A percentile compares a stretch with the other conserved stretches of the same genome.
phyloP scores from a whole-genome alignment of 2,888 invertebrate genomes.

The Rhagium mordax region DNA sequence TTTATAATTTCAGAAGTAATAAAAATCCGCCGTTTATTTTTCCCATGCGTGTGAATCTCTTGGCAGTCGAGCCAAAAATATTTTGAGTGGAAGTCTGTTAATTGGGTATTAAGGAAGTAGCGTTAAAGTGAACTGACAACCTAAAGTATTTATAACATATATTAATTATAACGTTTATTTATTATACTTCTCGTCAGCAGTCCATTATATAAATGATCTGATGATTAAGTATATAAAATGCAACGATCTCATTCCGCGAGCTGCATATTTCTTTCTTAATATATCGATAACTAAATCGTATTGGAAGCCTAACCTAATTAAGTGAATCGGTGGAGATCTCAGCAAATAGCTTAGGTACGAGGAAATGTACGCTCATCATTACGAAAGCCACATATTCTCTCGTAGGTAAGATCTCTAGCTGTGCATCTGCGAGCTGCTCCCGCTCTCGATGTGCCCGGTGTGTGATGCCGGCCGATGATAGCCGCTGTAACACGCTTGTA shows the following conservation, averaged over 20 bases:
- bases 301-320: conserved; percentile 8
- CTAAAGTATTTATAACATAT: conserved; percentile 9
- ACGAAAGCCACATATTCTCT: conserved; percentile 10
- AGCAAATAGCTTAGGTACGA: neutral
- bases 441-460: neutral
- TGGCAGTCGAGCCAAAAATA: neutral
- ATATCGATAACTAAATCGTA: conserved; percentile 6
- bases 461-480: conserved; percentile 51
- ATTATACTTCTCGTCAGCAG: conserved; percentile 24
- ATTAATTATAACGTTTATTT: conserved; percentile 30
- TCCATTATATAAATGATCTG: conserved; percentile 12
- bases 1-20: neutral
- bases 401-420: conserved; percentile 4
- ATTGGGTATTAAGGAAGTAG: neutral
- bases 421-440: conserved; percentile 1
- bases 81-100: neutral
- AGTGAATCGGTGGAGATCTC: conserved; percentile 10
- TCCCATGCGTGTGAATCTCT: neutral
- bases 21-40: neutral
- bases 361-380: conserved; percentile 31
- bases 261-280: conserved; percentile 2
- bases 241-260: conserved; percentile 2
- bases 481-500: conserved; percentile 50
- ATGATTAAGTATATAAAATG: conserved; percentile 18
- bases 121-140: neutral